Conservation (phyloP, 2,113 vertebrate species). For the Pollimyrus isidori region DNA sequence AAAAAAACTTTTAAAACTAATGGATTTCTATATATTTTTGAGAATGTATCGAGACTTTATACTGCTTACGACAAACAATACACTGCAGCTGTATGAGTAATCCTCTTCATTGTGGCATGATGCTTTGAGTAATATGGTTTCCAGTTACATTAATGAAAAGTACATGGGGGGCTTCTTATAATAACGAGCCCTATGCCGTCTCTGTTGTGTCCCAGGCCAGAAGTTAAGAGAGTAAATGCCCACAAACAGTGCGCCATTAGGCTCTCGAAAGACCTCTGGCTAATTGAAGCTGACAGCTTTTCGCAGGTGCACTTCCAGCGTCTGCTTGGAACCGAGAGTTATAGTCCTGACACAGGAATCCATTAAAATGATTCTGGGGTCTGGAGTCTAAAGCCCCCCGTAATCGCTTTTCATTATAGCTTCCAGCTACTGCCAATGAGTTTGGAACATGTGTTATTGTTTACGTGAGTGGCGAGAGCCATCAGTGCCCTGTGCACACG, state of each 20-base stretch:
- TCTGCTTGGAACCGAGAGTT: constrained; percentile 63
- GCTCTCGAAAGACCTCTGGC: constrained; percentile 35
- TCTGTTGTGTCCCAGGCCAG: constrained; percentile 42
- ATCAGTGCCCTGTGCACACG: constrained; percentile 60
- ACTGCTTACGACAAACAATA: not conserved
- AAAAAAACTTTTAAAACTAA: not conserved
- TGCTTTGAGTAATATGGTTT: constrained; percentile 33
- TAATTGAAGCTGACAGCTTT: constrained; percentile 45
- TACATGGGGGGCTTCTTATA: constrained; percentile 61
- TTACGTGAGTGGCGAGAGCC: constrained; percentile 57
- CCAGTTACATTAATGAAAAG: constrained; percentile 51
- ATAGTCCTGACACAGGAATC: constrained; percentile 70
- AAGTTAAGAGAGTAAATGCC: constrained; percentile 53
- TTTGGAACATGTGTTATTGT: constrained; percentile 65
- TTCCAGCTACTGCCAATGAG: constrained; percentile 62
- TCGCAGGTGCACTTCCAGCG: constrained; percentile 62
- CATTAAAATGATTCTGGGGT: constrained; percentile 74
- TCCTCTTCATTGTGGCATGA: constrained; percentile 13
- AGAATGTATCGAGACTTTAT: not conserved
- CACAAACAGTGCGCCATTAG: constrained; percentile 34
- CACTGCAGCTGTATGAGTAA: not conserved
- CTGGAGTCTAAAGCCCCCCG: constrained; percentile 59
- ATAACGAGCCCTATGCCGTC: constrained; percentile 56
- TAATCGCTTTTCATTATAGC: constrained; percentile 67
- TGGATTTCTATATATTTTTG: not conserved